Evolutionary conservation across 2,888 invertebrate species (phyloP).

Genomic region (Macroteleia sp.): DNA sequence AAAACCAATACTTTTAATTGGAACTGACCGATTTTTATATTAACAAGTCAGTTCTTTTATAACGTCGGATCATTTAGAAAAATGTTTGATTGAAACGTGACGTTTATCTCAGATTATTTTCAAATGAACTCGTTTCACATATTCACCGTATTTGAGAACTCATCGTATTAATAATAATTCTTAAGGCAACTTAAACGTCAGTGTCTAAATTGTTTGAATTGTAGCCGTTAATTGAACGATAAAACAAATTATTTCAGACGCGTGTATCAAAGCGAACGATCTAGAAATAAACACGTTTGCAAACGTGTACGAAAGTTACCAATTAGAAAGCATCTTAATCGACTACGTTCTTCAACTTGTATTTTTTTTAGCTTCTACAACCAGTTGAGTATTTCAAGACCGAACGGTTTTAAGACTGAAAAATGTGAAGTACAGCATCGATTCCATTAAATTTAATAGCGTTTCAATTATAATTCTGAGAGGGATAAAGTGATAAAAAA

Average conservation of each 20-base stretch:
- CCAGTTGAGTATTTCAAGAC: constrained; percentile 26
- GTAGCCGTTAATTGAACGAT: constrained; percentile 2
- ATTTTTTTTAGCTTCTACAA: constrained; percentile 8
- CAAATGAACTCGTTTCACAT: too few species aligned
- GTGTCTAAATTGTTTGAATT: too few species aligned
- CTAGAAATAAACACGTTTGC: too few species aligned
- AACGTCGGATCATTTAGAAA: too few species aligned
- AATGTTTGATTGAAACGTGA: too few species aligned
- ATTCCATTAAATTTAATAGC: constrained; percentile 42
- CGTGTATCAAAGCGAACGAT: too few species aligned
- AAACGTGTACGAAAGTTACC: not conserved
- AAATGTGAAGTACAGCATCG: not conserved
- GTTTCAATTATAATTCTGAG: constrained; percentile 42
- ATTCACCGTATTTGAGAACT: too few species aligned
- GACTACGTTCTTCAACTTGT: not conserved
- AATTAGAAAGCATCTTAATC: constrained; percentile 26
- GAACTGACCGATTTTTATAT: not conserved
- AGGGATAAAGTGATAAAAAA: constrained; percentile 28
- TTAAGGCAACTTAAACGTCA: too few species aligned
- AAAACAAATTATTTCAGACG: constrained; percentile 4
- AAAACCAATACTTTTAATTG: not conserved
- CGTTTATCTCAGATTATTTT: too few species aligned
- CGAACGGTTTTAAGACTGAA: not conserved
- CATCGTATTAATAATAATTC: too few species aligned
- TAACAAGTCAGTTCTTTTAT: too few species aligned